phyloP scores from a whole-genome alignment of 1,140 invertebrate species.

The Octopus bimaculoides region DNA sequence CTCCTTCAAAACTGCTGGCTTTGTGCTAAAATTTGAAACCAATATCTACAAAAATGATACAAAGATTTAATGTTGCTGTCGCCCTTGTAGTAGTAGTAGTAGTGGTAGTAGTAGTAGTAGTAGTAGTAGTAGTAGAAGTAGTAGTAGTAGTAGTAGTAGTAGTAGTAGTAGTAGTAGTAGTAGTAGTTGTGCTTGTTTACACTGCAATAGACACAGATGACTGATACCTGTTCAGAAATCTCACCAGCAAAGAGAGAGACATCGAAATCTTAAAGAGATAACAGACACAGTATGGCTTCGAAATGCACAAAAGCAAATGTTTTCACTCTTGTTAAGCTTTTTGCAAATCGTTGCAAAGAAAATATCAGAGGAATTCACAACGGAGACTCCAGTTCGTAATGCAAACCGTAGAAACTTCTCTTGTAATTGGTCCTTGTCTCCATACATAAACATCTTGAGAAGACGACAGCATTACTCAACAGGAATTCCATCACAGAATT shows the following conservation, averaged over 20 bases:
- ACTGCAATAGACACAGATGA: background rate
- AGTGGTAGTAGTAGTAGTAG: conserved; percentile 20
- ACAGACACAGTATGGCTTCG: background rate
- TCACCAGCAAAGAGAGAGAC: background rate
- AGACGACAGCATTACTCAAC: no score
- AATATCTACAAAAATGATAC: background rate
- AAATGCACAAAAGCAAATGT: background rate
- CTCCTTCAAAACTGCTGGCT: no score
- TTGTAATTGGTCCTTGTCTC: no score
- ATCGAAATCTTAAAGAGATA: no score
- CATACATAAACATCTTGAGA: no score
- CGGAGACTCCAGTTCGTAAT: no score
- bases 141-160: conserved; percentile 15
- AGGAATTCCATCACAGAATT: no score
- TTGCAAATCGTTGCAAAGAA: no score
- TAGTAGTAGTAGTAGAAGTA: conserved; percentile 19
- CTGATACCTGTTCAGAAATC: background rate
- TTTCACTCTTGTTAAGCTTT: background rate
- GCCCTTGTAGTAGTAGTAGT: conserved; percentile 15
- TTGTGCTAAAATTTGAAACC: no score
- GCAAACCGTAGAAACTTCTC: no score
- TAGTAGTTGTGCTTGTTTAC: conserved; percentile 11
- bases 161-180: conserved; percentile 18
- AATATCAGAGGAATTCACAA: no score
- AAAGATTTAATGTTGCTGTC: conserved; percentile 7